Evolutionary conservation across 1,140 invertebrate genomes (phyloP).

Genomic region (Euura lappo): DNA sequence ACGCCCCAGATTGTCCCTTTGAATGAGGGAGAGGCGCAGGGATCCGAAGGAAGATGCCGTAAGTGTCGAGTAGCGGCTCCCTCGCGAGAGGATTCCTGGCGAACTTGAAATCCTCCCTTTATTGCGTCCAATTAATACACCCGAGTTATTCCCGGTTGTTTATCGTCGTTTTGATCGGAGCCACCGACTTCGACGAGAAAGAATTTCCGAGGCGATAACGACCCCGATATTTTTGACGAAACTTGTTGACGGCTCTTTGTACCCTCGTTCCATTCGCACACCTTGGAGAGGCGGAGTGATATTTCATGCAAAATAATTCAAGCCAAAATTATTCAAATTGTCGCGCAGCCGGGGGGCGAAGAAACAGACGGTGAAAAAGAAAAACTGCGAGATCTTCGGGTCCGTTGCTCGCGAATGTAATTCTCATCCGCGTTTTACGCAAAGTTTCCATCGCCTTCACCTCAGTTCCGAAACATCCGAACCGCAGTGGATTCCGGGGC

Average conservation of each 20-base stretch:
- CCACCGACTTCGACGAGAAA: no score
- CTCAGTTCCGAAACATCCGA: no score
- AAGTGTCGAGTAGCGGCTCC: slow-evolving; percentile 27
- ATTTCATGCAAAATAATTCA: slow-evolving; percentile 2
- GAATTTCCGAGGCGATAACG: no score
- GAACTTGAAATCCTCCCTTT: no score
- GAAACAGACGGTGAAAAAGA: background rate
- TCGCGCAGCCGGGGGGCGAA: background rate
- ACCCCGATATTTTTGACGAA: background rate
- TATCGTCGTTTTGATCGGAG: no score
- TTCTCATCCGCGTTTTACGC: background rate
- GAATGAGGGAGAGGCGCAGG: background rate
- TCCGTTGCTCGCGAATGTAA: background rate
- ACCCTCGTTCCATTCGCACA: background rate
- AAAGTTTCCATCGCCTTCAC: no score
- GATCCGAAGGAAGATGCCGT: slow-evolving; percentile 21
- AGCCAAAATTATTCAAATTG: background rate
- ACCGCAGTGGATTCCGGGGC: no score
- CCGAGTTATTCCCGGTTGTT: no score
- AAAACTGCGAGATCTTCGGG: background rate
- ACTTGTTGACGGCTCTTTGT: background rate
- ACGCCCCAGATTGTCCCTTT: slow-evolving; percentile 37
- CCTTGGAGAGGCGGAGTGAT: background rate
- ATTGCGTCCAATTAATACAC: no score
- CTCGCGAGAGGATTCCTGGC: slow-evolving; percentile 14